Evolutionary conservation across 2,797 vertebrate species (phyloP).

Genomic region (Pelodytes ibericus): DNA sequence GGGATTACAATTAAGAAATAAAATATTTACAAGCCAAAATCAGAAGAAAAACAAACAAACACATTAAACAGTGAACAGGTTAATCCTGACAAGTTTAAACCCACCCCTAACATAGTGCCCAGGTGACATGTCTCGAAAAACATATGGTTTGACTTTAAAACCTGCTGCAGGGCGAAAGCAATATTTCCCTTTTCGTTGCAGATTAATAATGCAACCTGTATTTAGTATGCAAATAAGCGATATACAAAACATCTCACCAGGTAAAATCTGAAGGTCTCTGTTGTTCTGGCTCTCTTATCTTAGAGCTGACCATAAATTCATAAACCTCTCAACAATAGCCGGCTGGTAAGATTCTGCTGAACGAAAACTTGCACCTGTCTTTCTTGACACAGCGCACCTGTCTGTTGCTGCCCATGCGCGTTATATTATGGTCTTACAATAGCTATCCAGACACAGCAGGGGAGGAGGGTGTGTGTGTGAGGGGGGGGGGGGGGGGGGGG

Average conservation of each 20-base stretch:
- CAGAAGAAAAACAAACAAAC: too few relatives aligned
- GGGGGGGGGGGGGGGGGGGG: background rate
- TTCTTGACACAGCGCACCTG: constrained; percentile 86
- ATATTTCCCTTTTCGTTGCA: constrained; percentile 18
- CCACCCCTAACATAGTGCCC: too few relatives aligned
- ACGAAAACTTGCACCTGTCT: constrained; percentile 86
- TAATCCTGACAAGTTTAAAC: background rate
- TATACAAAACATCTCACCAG: constrained; percentile 45
- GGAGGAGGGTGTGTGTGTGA: too few relatives aligned
- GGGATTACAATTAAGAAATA: too few relatives aligned
- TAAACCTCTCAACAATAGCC: constrained; percentile 68
- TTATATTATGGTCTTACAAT: constrained; percentile 61
- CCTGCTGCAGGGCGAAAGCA: constrained; percentile 10
- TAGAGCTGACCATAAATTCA: constrained; percentile 66
- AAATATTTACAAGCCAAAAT: too few relatives aligned
- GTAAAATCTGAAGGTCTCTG: constrained; percentile 41
- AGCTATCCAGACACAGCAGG: constrained; percentile 57
- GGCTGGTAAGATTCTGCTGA: constrained; percentile 74
- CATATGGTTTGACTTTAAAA: constrained; percentile 23
- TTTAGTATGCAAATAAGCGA: constrained; percentile 40
- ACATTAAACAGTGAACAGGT: too few relatives aligned
- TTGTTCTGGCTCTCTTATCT: constrained; percentile 57
- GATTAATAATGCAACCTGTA: constrained; percentile 43
- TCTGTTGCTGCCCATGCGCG: constrained; percentile 82
- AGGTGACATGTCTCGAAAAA: too few relatives aligned